These are phyloP conservation scores for Irena cyanogastra DNA, from an alignment of 2,113 vertebrate species.

Conservation along the genomic window DNA sequence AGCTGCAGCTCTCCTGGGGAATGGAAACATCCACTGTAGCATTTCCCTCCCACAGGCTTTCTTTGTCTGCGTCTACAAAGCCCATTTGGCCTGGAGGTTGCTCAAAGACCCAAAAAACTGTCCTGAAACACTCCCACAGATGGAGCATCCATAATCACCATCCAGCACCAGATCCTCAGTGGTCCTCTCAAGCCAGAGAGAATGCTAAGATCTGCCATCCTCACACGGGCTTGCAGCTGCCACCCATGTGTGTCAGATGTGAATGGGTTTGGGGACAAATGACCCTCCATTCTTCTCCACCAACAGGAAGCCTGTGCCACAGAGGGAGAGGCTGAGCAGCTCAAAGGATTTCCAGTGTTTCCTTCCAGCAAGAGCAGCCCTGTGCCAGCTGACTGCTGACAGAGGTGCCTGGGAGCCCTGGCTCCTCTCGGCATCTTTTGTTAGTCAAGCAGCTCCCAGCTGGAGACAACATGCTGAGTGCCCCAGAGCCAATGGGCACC, in stretches of 20 bases:
- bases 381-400: rapidly evolving
- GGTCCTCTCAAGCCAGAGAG: not conserved
- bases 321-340: not conserved
- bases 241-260: rapidly evolving
- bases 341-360: not conserved
- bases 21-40: not conserved
- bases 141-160: not conserved
- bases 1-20: not conserved
- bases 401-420: not conserved
- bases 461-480: not conserved
- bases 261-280: not conserved
- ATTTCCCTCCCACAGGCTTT: not conserved
- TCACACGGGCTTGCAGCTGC: not conserved
- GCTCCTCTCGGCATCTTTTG: not conserved
- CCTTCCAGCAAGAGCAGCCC: not conserved
- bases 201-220: not conserved
- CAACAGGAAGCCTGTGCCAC: not conserved
- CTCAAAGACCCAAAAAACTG: not conserved
- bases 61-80: not conserved
- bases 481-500: not conserved
- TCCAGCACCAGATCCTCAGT: not conserved
- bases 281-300: not conserved
- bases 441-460: not conserved
- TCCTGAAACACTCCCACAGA: not conserved
- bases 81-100: not conserved